These are phyloP conservation scores for Synanthedon vespiformis DNA, from an alignment of 2,888 invertebrate genomes.

Conservation along the genomic window DNA sequence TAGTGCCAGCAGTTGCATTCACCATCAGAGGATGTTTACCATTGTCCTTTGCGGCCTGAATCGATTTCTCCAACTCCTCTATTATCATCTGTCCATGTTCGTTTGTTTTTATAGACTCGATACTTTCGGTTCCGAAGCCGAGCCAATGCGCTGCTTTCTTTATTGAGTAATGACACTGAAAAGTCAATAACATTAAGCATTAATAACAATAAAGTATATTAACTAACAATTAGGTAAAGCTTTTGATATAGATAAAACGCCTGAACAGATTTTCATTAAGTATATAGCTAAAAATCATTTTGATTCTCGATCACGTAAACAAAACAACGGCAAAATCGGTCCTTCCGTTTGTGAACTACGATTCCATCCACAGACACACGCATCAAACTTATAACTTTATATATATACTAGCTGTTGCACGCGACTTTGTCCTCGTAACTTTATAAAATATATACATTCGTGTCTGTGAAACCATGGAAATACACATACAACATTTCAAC, in stretches of 20 bases:
- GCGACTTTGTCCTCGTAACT: too few relatives aligned
- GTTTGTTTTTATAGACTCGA: constrained; percentile 75
- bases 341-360: too few relatives aligned
- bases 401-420: too few relatives aligned
- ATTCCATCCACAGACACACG: too few relatives aligned
- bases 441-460: too few relatives aligned
- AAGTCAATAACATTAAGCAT: constrained; percentile 9
- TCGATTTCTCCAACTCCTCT: constrained; percentile 69
- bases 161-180: constrained; percentile 84
- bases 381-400: too few relatives aligned
- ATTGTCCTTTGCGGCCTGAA: constrained; percentile 49
- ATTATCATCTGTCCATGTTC: constrained; percentile 75
- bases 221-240: not conserved
- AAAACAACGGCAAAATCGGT: too few relatives aligned
- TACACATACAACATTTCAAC: too few relatives aligned
- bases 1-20: constrained; percentile 83
- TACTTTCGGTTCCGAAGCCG: constrained; percentile 84
- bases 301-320: too few relatives aligned
- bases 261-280: too few relatives aligned
- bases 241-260: not conserved
- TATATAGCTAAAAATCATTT: too few relatives aligned
- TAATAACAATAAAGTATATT: not conserved
- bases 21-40: constrained; percentile 76
- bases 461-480: too few relatives aligned
- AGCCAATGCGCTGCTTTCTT: constrained; percentile 85